A percentile compares a stretch with the other conserved stretches of the same genome.
These are phyloP conservation scores for Apantesis nais DNA, from an alignment of 2,888 invertebrate species.

Conservation along the genomic window DNA sequence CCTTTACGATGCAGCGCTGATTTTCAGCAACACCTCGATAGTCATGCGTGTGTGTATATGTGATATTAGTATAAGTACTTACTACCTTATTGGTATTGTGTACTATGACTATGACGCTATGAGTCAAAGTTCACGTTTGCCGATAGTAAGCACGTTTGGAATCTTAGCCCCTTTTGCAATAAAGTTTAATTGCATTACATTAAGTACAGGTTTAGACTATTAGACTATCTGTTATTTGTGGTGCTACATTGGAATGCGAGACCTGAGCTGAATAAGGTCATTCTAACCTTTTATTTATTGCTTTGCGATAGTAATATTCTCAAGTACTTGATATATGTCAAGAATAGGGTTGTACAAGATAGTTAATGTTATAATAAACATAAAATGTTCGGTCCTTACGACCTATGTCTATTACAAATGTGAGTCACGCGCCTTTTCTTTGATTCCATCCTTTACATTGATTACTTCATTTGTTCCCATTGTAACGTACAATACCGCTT, in stretches of 20 bases:
- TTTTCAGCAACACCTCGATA: no score
- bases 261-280: constrained; percentile 15
- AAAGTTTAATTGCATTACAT: constrained; percentile 42
- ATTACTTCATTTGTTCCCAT: constrained; percentile 54
- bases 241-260: constrained; percentile 23
- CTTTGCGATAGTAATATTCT: constrained; percentile 17
- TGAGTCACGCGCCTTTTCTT: constrained; percentile 46
- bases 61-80: neutral
- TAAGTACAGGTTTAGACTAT: constrained; percentile 21
- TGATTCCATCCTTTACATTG: constrained; percentile 47
- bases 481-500: constrained; percentile 41
- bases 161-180: constrained; percentile 33
- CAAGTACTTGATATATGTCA: constrained; percentile 24
- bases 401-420: constrained; percentile 40
- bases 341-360: constrained; percentile 17
- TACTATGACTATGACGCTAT: constrained; percentile 32
- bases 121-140: constrained; percentile 51
- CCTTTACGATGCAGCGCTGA: no score
- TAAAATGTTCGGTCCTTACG: constrained; percentile 11
- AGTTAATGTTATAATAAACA: constrained; percentile 44
- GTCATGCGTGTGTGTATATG: no score
- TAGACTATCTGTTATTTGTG: constrained; percentile 23
- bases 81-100: constrained; percentile 15
- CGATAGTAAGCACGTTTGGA: constrained; percentile 23
- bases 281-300: constrained; percentile 27